A percentile compares a stretch with the other conserved stretches of the same genome.
phyloP scores from a whole-genome alignment of 2,888 invertebrate species.

The Lasius fuliginosus region DNA sequence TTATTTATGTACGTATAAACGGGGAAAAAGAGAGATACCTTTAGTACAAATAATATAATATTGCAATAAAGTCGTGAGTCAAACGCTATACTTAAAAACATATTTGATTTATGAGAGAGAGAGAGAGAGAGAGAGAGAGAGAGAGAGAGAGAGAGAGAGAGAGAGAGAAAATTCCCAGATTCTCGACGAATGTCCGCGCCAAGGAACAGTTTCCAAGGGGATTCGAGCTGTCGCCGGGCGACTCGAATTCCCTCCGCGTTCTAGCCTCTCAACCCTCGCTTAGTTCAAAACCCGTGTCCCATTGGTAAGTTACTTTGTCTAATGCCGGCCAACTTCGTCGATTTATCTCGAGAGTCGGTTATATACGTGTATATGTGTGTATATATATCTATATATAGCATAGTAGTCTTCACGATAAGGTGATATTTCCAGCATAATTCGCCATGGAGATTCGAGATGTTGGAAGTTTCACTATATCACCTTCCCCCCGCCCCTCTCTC shows the following conservation, averaged over 20 bases:
- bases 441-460: not conserved
- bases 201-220: slow-evolving; percentile 74
- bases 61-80: not conserved
- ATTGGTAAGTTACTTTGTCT: slow-evolving; percentile 71
- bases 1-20: too few species aligned
- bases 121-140: slow-evolving; percentile 19
- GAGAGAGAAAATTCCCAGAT: slow-evolving; percentile 26
- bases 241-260: slow-evolving; percentile 63
- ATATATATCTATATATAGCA: not conserved
- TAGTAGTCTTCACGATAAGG: slow-evolving; percentile 42
- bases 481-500: too few species aligned
- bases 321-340: slow-evolving; percentile 71
- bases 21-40: too few species aligned
- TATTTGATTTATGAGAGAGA: slow-evolving; percentile 54
- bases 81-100: slow-evolving; percentile 26
- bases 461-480: not conserved
- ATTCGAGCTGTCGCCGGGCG: slow-evolving; percentile 66
- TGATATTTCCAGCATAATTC: slow-evolving; percentile 47
- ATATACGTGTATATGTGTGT: not conserved
- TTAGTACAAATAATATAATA: not conserved
- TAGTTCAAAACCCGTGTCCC: slow-evolving; percentile 62
- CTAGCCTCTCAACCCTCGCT: slow-evolving; percentile 52
- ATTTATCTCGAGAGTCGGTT: slow-evolving; percentile 68
- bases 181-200: slow-evolving; percentile 65
- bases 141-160: slow-evolving; percentile 30